Percentiles rank a stretch among this genome's conserved stretches.
phyloP scores from a whole-genome alignment of 1,140 invertebrate genomes.

The Diprion similis region DNA sequence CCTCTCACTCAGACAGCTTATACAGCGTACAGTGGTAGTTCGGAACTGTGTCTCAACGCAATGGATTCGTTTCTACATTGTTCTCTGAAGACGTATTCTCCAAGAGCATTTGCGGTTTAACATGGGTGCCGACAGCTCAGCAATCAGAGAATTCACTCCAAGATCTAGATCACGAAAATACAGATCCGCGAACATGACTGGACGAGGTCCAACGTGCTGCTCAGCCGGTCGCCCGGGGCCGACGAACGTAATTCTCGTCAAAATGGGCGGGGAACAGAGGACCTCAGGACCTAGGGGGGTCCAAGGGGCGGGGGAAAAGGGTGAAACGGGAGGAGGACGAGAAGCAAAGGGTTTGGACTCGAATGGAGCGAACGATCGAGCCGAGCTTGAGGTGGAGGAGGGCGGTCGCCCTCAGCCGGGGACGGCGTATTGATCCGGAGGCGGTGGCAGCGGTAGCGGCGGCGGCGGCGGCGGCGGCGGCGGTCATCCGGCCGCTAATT shows the following conservation, averaged over 20 bases:
- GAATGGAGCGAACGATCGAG: conserved; percentile 6
- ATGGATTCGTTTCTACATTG: no score
- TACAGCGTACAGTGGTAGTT: no score
- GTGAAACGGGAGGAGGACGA: conserved; percentile 40
- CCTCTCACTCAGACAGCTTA: neutral
- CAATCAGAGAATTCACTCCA: no score
- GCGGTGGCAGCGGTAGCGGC: conserved; percentile 58
- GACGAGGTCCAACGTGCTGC: neutral
- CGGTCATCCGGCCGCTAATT: conserved; percentile 61
- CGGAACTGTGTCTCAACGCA: no score
- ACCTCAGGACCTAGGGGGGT: neutral
- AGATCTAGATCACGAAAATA: no score
- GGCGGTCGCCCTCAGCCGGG: conserved; percentile 30
- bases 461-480: conserved; percentile 57
- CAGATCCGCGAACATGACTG: no score
- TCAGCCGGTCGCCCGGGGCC: neutral
- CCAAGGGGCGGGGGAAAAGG: conserved; percentile 34
- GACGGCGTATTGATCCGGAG: conserved; percentile 56
- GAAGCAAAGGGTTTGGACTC: conserved; percentile 24
- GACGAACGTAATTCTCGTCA: neutral
- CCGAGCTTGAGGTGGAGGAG: neutral
- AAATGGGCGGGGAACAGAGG: neutral
- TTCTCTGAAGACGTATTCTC: no score
- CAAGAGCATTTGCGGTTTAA: no score
- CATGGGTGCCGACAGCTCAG: no score